These are phyloP conservation scores for Sebastes nivosus DNA, from an alignment of 2,797 vertebrate species.

Conservation along the genomic window DNA sequence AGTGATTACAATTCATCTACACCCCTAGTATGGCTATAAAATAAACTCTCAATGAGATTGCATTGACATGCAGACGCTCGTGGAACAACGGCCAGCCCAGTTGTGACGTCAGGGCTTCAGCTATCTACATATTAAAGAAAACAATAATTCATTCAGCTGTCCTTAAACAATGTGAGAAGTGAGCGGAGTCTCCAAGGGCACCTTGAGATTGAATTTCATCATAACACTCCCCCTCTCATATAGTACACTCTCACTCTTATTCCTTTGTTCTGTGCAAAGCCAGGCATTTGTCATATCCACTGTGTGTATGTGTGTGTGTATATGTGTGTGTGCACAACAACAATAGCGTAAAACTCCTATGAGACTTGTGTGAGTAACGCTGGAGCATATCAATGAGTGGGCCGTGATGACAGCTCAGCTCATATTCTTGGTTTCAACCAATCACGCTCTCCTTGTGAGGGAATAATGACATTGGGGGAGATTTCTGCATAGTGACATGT, in stretches of 20 bases:
- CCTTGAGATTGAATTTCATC: slow-evolving; percentile 57
- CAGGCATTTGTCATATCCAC: slow-evolving; percentile 46
- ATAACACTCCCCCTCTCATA: slow-evolving; percentile 5
- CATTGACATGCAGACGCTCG: not conserved
- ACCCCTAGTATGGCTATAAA: not conserved
- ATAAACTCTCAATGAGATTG: not conserved
- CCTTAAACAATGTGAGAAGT: slow-evolving; percentile 26
- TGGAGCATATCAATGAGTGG: slow-evolving; percentile 60
- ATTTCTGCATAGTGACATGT: slow-evolving; percentile 60
- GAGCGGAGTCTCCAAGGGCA: slow-evolving; percentile 51
- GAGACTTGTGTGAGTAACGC: slow-evolving; percentile 44
- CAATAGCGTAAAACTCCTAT: slow-evolving; percentile 34
- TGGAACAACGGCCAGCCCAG: not conserved
- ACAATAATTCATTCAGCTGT: slow-evolving; percentile 2
- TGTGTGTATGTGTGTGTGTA: slow-evolving; percentile 24
- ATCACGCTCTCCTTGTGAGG: slow-evolving; percentile 28
- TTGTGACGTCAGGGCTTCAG: not conserved
- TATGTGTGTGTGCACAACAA: not conserved
- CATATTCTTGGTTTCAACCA: slow-evolving; percentile 39
- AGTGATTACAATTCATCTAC: not conserved
- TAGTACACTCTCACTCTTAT: not conserved
- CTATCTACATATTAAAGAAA: slow-evolving; percentile 27
- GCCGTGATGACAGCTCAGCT: slow-evolving; percentile 7
- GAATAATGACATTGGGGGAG: slow-evolving; percentile 33
- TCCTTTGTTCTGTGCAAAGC: slow-evolving; percentile 36